Base-by-base conservation (phyloP, 2,797 vertebrate species). In the Epinephelus malabaricus region DNA sequence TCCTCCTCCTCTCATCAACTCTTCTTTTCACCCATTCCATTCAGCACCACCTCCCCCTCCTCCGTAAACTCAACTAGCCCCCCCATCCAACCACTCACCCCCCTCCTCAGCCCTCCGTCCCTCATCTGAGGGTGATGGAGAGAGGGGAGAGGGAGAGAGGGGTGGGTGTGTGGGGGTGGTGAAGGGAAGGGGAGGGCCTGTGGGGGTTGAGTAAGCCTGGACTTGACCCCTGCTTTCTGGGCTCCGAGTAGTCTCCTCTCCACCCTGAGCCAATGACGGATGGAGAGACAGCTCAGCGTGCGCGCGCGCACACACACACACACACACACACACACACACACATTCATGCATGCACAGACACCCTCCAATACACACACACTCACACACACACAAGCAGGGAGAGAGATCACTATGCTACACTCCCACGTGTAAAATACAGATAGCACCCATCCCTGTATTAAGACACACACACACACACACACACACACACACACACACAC, bases 221-320 rank as follows among this genome's bases (percentile, higher is more conserved):
- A 96, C 96, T 97, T 97, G 96, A 96, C 96, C 96, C 93, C 94
- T 91, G 94, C 79, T 91, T 94, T 95, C 92, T 95, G 95, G 95
- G 95, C 96, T 96, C 95, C 94, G 79, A 81, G 0, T 53, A 94
- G 95, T 95, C 95, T 96, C 95, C 94, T 95, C 93, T 94, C 92
- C 95, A 94, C 90, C 84, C 88, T 53, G 82, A 73, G 17, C 82
- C 93, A 94, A 34, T 82, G 94, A 95, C 84, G 81, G 90, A 94
- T 92, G 86, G 82, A 92, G 85, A 86, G 82, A 88, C 84, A 87
- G 66, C 67, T 77, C 76, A 43, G 13, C 75, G 61, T 82, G 66
- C 78, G 76, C 79, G 72, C 65, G 43, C 78, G 63, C 83, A 58
- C 85, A 74, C 51, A 78, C 71, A 62, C 59, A 25, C 75, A 73